Conservation (phyloP, 2,888 invertebrate species). For the Blastobasis lacticolella region DNA sequence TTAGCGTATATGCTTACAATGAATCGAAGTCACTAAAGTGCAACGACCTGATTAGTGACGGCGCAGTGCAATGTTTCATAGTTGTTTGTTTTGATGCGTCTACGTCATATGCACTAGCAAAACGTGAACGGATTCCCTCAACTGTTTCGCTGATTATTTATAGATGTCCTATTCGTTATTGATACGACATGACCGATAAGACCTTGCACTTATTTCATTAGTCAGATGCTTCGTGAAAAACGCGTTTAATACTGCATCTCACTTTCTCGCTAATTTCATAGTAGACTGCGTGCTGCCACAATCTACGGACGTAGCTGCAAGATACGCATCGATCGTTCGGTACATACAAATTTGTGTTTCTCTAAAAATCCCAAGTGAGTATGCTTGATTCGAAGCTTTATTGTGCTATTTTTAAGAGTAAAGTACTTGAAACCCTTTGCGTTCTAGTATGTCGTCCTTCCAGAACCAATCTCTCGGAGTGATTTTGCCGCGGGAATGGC, state of each 20-base stretch:
- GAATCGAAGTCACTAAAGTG: neutral
- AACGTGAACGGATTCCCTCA: too few species aligned
- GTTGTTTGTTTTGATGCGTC: too few species aligned
- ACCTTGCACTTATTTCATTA: too few species aligned
- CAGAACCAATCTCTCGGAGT: neutral
- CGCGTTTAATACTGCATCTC: neutral
- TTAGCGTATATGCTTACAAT: too few species aligned
- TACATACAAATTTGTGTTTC: neutral
- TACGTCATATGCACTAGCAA: too few species aligned
- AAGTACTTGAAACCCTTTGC: neutral
- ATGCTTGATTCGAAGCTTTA: neutral
- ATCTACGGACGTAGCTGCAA: too few species aligned
- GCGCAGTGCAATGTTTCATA: neutral
- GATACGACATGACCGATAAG: too few species aligned
- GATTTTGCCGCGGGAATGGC: neutral
- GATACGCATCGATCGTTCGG: neutral
- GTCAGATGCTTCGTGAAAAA: too few species aligned
- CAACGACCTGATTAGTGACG: neutral
- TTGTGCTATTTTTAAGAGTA: neutral
- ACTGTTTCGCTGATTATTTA: too few species aligned
- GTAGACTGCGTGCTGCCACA: too few species aligned
- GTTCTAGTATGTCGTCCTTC: neutral
- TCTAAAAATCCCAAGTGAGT: neutral
- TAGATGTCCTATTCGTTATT: too few species aligned
- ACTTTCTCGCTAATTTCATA: neutral